Percentiles rank a stretch among this genome's conserved stretches.
Conservation (phyloP, 2,888 invertebrate genomes). For the Carcina quercana region DNA sequence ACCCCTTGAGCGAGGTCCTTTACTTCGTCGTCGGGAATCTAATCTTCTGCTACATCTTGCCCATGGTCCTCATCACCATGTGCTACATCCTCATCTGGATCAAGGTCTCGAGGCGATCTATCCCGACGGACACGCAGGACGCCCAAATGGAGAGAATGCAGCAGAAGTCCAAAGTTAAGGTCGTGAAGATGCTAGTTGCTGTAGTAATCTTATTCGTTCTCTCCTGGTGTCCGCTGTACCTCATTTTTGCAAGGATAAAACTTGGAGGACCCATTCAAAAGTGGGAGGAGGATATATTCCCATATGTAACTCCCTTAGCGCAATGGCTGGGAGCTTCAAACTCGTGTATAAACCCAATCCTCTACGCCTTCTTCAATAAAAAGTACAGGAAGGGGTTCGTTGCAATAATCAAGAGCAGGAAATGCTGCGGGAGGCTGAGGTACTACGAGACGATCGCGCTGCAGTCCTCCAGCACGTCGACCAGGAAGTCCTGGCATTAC, state of each 20-base stretch:
- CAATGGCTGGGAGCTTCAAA: conserved; percentile 96
- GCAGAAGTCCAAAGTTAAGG: conserved; percentile 95
- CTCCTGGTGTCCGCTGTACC: conserved; percentile 94
- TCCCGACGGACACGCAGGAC: conserved; percentile 93
- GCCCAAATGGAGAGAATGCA: conserved; percentile 94
- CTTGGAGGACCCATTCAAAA: conserved; percentile 82
- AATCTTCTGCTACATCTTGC: conserved; percentile 91
- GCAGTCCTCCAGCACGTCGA: conserved; percentile 89
- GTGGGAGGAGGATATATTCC: conserved; percentile 87
- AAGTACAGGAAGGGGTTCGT: conserved; percentile 94
- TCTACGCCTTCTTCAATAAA: conserved; percentile 96
- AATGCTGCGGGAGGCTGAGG: conserved; percentile 88
- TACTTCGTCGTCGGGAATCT: conserved; percentile 94
- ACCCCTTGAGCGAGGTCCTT: conserved; percentile 84
- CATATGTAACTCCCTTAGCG: conserved; percentile 89
- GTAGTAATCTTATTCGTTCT: conserved; percentile 95
- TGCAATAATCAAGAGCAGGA: conserved; percentile 88
- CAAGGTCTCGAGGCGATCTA: conserved; percentile 90
- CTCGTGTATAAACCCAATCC: conserved; percentile 95
- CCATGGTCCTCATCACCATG: conserved; percentile 91
- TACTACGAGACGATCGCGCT: conserved; percentile 91
- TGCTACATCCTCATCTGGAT: conserved; percentile 96
- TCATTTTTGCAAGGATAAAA: conserved; percentile 91
- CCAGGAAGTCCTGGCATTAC: conserved; percentile 89
- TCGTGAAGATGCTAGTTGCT: conserved; percentile 94